Evolutionary conservation across 1,140 invertebrate genomes (phyloP), one percentile per base, ranked within the genome.

Genomic region (Phocides pigmalion): DNA sequence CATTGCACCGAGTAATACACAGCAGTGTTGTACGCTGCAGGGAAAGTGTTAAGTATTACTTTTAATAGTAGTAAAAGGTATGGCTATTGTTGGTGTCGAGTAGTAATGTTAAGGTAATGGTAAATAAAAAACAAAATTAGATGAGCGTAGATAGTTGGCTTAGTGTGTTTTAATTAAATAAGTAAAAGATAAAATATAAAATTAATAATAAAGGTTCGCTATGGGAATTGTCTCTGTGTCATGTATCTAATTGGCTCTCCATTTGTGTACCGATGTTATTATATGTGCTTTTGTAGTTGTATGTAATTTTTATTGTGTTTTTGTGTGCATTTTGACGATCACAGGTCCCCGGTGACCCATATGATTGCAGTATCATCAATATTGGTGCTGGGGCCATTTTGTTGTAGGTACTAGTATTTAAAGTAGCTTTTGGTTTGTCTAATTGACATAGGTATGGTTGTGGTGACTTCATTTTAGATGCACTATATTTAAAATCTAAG

Each of bases 321-420:
- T 12, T 49, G 46, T 49, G 46, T 49, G 46, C 46, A 49, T 49
- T 49, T 49, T 49, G 46, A 28, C 46, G 6, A 6, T 49, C 46
- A 49, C 46, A 49, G 46, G 46, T 25, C 12, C 20, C n/a, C 2
- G 46, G 22, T 28, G 46, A 15, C 14, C 46, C n/a, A 28, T 49
- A 14, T 28, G 46, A 49, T 49, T 28, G 46, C 46, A 14, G 46
- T 49, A 49, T 49, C 46, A 14, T 49, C 46, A 49, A 49, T 20
- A 49, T 49, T 15, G 46, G 46, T 28, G 46, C 20, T 49, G 46
- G 46, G n/a, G 11, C 12, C 20, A 49, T 49, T 49, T 15, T 28
- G 11, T n/a, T 49, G 2, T 22, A 49, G 46, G 46, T 49, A 49
- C 22, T 47, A 47, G 44, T 22, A 47, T 47, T 15, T 15, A 8